These are phyloP conservation scores for Phocoena phocoena DNA, from an alignment of 2,113 vertebrate genomes.

Conservation along the genomic window DNA sequence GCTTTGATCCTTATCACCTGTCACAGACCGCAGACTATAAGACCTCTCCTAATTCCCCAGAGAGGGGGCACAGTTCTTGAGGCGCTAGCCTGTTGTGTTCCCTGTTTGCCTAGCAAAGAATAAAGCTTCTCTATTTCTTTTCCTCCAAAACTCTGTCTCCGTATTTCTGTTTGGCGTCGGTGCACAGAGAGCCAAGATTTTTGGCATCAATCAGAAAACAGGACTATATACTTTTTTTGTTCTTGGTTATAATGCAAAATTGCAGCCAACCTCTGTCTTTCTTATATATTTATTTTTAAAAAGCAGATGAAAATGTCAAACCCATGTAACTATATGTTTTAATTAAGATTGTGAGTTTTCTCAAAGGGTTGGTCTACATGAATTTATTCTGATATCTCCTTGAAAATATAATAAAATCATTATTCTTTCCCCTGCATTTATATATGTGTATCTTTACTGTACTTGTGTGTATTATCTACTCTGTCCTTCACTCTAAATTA, in stretches of 20 bases:
- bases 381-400: conserved; percentile 25
- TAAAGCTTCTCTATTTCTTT: too few species aligned
- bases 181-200: too few species aligned
- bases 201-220: neutral
- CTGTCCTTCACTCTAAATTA: neutral
- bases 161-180: too few species aligned
- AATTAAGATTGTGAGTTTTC: neutral
- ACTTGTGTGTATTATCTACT: neutral
- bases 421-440: neutral
- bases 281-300: neutral
- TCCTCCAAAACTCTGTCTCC: too few species aligned
- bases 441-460: neutral
- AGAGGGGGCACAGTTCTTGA: too few species aligned
- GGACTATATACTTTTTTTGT: neutral
- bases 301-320: neutral
- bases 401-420: conserved; percentile 35
- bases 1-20: too few species aligned
- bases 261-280: neutral
- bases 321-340: neutral
- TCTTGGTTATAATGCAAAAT: neutral
- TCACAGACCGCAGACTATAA: too few species aligned
- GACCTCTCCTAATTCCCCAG: too few species aligned
- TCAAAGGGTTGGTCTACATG: neutral
- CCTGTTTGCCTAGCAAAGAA: too few species aligned
- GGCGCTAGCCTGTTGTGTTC: too few species aligned